Base-by-base conservation (phyloP, 2,797 vertebrate genomes). In the Ara ararauna region DNA sequence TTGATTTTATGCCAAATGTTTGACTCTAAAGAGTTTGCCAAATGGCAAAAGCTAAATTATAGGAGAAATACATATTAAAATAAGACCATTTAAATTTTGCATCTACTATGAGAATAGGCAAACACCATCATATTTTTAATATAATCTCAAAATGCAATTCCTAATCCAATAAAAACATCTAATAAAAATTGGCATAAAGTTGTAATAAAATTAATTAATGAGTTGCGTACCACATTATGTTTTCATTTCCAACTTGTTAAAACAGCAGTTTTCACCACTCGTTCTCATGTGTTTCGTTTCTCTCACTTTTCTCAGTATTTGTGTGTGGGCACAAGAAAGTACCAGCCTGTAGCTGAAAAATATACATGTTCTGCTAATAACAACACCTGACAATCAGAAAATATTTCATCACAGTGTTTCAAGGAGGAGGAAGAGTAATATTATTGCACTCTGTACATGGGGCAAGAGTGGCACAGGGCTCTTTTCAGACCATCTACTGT, bases 221-320 rank as follows among this genome's bases (percentile, higher is more conserved):
- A 45, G 65, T 94, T 90, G 66, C 68, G 73, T 90, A 75, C 77
- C 27, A 64, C 45, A 77, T 80, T 92, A 94, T 62, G 50, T 87
- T 97, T 96, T 94, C 50, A 87, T 89, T 97, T 92, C 61, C 53
- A 78, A 22, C 83, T 94, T 94, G 77, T 94, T 96, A 96, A 96
- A 96, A 50, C 65, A 87, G 36, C 32, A 86, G 60, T 61, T 94
- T 95, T 80, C 66, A 65, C 71, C 38, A 71, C 30, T 87, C 58
- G 20, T 90, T 96, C 84, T 92, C 20, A 54, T 30, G 42, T 45
- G 45, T 45, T 85, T 66, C 15, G 29, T 78, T 95, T 76, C 78
- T 94, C 84, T 87, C n/a, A 65, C 50, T 95, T 87, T 71, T 74
- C 76, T 78, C 70, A 56, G 29, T 75, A 72, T 83, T 79, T 80